phyloP scores from a whole-genome alignment of 2,888 invertebrate genomes.

The Temnothorax ravouxi region DNA sequence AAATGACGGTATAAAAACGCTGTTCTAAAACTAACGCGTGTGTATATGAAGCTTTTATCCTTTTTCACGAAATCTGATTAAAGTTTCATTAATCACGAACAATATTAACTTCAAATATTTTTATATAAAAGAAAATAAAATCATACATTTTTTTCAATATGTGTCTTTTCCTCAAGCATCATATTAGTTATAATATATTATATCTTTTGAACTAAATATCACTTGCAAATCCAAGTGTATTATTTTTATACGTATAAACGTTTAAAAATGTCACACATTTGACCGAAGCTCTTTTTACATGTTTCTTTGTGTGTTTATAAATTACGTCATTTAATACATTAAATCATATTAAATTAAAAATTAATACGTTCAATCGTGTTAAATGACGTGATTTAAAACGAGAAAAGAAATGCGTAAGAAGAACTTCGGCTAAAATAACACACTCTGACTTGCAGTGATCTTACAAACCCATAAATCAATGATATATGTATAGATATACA shows the following conservation, averaged over 20 bases:
- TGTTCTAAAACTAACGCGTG: background rate
- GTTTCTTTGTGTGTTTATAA: too few species aligned
- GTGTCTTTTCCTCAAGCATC: background rate
- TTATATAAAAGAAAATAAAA: background rate
- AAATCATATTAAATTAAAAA: too few species aligned
- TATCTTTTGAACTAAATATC: background rate
- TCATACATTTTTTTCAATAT: background rate
- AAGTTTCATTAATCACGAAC: background rate
- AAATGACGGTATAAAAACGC: too few species aligned
- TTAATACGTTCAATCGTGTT: too few species aligned
- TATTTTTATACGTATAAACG: too few species aligned
- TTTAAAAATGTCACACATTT: too few species aligned
- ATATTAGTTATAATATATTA: background rate
- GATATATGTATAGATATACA: background rate
- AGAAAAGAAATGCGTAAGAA: too few species aligned
- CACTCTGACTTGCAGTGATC: background rate
- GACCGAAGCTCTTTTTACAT: too few species aligned
- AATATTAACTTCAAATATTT: background rate
- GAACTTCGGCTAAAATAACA: too few species aligned
- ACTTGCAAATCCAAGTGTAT: too few species aligned
- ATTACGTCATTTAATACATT: too few species aligned
- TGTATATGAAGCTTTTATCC: background rate
- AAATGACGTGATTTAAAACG: too few species aligned
- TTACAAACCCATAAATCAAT: background rate
- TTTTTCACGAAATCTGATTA: background rate